Percentiles rank a stretch among this genome's conserved stretches.
Conservation (phyloP, 2,888 invertebrate genomes). For the Sympetrum striolatum region DNA sequence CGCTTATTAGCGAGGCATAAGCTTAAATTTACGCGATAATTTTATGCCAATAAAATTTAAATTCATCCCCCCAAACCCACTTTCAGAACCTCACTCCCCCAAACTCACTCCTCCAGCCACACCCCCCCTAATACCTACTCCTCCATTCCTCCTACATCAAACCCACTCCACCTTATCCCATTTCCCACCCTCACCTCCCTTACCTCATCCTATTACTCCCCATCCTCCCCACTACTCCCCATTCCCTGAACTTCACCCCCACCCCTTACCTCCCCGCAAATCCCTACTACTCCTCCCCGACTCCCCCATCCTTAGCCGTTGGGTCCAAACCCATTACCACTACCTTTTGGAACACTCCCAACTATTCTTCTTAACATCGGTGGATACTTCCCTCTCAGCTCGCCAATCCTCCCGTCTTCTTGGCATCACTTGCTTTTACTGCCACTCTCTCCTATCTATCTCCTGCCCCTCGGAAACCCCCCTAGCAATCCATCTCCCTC, state of each 20-base stretch:
- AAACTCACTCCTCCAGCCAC: too few species aligned
- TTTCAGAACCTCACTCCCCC: too few species aligned
- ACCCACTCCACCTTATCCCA: background rate
- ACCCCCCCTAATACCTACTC: too few species aligned
- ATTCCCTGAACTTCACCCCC: background rate
- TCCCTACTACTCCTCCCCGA: background rate
- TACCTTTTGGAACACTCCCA: background rate
- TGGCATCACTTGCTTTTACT: conserved; percentile 16
- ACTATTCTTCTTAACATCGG: background rate
- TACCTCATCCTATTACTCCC: background rate
- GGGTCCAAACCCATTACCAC: background rate
- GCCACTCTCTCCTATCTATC: background rate
- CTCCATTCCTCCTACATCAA: too few species aligned
- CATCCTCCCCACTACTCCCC: background rate
- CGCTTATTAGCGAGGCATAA: too few species aligned
- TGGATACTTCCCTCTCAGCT: background rate
- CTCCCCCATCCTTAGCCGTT: background rate
- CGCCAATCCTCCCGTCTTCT: background rate
- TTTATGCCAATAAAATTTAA: too few species aligned
- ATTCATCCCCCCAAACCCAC: too few species aligned
- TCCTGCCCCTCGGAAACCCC: background rate
- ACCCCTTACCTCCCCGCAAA: background rate
- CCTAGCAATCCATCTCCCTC: background rate
- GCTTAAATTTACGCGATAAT: too few species aligned
- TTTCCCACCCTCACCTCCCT: background rate